Evolutionary conservation across 2,797 vertebrate genomes (phyloP).

Genomic region (Cirrhinus mrigala): DNA sequence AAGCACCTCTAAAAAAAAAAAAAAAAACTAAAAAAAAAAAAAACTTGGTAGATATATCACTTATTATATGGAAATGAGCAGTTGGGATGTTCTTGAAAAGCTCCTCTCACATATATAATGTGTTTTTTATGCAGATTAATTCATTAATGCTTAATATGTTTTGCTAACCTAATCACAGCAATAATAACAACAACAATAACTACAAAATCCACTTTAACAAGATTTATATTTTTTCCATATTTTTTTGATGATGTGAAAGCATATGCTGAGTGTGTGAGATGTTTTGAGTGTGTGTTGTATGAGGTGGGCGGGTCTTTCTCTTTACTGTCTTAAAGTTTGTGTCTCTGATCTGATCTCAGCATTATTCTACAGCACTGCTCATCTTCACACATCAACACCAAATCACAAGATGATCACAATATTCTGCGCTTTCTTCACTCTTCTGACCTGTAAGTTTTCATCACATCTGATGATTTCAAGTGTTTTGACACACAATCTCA

Average conservation of each 20-base stretch:
- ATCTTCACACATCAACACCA: conserved; percentile 21
- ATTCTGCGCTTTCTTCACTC: conserved; percentile 56
- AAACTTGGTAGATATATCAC: no score
- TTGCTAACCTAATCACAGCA: no score
- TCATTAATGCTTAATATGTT: no score
- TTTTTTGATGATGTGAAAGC: background rate
- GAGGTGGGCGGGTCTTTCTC: background rate
- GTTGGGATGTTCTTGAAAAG: no score
- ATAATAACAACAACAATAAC: no score
- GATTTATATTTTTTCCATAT: no score
- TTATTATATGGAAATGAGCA: no score
- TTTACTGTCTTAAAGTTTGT: conserved; percentile 15
- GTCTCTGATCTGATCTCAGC: conserved; percentile 26
- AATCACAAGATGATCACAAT: conserved; percentile 54
- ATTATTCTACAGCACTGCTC: conserved; percentile 31
- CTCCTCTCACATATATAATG: no score
- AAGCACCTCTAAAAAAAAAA: no score
- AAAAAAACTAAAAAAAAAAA: no score
- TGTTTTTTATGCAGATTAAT: no score
- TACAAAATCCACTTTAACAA: no score
- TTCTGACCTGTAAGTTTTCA: conserved; percentile 55
- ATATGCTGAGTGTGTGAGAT: background rate
- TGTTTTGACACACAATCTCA: conserved; percentile 21
- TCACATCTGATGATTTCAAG: conserved; percentile 3
- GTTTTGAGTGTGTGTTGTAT: background rate